phyloP scores from a whole-genome alignment of 2,888 invertebrate genomes.

The Ochlodes sylvanus region DNA sequence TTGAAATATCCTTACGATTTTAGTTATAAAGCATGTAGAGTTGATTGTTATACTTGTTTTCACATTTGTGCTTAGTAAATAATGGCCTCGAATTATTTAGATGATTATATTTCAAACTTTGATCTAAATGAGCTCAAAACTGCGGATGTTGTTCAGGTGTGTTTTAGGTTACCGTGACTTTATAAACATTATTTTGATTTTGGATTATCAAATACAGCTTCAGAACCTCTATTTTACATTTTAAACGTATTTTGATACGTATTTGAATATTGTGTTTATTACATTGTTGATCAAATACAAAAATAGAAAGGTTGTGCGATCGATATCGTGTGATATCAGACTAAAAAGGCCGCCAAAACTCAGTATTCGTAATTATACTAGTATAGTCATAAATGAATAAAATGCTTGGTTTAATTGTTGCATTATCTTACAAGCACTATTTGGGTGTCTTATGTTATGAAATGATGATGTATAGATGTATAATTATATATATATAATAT shows the following conservation, averaged over 20 bases:
- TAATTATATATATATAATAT: no score
- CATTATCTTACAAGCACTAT: no score
- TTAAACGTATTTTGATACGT: no score
- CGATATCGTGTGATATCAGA: neutral
- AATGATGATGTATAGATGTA: no score
- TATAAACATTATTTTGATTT: neutral
- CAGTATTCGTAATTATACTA: no score
- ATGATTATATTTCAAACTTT: constrained; percentile 24
- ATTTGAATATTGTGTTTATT: no score
- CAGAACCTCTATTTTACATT: no score
- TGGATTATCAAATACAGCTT: neutral
- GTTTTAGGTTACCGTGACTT: constrained; percentile 55
- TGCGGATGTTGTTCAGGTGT: constrained; percentile 53
- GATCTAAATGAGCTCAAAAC: constrained; percentile 42
- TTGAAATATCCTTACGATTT: neutral
- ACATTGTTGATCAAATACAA: no score
- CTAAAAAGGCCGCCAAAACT: constrained; percentile 16
- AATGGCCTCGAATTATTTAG: constrained; percentile 4
- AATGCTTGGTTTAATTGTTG: no score
- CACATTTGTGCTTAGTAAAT: neutral
- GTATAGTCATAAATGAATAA: no score
- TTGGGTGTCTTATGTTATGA: no score
- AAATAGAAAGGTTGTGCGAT: no score
- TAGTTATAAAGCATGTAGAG: neutral
- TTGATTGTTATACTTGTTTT: neutral